Conservation (phyloP, 1,140 invertebrate genomes). For the Trissolcus basalis region DNA sequence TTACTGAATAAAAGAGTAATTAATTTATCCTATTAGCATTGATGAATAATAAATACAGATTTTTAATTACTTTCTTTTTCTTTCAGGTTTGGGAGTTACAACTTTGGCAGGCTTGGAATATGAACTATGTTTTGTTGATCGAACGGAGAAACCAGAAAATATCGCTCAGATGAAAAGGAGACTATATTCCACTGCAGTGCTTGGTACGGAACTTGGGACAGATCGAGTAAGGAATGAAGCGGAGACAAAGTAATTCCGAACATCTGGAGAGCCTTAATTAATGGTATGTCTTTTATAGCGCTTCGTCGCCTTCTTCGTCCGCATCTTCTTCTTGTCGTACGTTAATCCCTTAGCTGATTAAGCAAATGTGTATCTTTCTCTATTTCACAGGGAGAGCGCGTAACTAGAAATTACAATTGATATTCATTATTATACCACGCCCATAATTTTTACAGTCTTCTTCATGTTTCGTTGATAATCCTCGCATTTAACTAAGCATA, state of each 20-base stretch:
- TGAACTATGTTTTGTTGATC: conserved; percentile 33
- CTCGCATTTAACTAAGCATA: neutral
- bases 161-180: conserved; percentile 45
- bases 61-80: too few relatives aligned
- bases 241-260: conserved; percentile 72
- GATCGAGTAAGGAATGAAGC: conserved; percentile 59
- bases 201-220: conserved; percentile 62
- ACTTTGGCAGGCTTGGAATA: neutral
- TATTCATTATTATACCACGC: conserved; percentile 54
- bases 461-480: conserved; percentile 21
- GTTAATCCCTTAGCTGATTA: conserved; percentile 65
- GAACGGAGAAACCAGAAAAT: conserved; percentile 48
- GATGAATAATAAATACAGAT: too few relatives aligned
- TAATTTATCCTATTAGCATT: too few relatives aligned
- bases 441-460: conserved; percentile 33
- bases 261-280: conserved; percentile 75
- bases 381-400: conserved; percentile 42
- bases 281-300: conserved; percentile 70
- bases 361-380: conserved; percentile 68
- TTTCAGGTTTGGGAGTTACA: too few relatives aligned
- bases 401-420: conserved; percentile 63
- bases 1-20: too few relatives aligned
- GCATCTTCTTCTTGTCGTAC: conserved; percentile 63
- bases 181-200: conserved; percentile 49
- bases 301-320: conserved; percentile 60